These are phyloP conservation scores for Syngnathus floridae DNA, from an alignment of 2,113 vertebrate species.

Conservation along the genomic window DNA sequence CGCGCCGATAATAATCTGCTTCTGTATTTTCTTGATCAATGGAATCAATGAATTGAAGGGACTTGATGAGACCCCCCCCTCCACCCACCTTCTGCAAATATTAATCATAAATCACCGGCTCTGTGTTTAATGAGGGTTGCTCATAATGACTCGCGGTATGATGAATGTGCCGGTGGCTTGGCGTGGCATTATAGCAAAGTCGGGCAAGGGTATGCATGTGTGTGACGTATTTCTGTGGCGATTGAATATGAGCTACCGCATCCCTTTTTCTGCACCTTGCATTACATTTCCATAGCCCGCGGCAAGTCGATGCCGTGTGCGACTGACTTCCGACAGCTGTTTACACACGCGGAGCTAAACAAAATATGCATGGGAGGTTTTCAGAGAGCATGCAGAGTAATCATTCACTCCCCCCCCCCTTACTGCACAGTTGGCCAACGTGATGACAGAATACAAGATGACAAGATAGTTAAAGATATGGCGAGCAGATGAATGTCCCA, in stretches of 20 bases:
- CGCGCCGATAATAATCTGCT: slow-evolving; percentile 9
- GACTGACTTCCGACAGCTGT: slow-evolving; percentile 51
- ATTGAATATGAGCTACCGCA: slow-evolving; percentile 22
- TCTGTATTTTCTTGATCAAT: slow-evolving; percentile 25
- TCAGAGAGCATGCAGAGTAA: slow-evolving; percentile 4
- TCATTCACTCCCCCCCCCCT: slow-evolving; percentile 5
- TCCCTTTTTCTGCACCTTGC: slow-evolving; percentile 26
- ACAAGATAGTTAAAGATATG: slow-evolving; percentile 7
- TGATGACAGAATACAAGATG: slow-evolving; percentile 3
- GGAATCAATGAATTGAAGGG: slow-evolving; percentile 51
- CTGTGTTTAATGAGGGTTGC: slow-evolving; percentile 54
- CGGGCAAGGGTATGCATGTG: slow-evolving; percentile 13
- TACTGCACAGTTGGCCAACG: neutral
- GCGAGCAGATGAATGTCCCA: neutral
- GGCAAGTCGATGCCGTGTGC: slow-evolving; percentile 41
- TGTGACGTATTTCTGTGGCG: slow-evolving; percentile 26
- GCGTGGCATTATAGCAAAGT: slow-evolving; percentile 41
- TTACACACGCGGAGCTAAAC: slow-evolving; percentile 37
- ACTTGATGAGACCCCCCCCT: slow-evolving; percentile 47
- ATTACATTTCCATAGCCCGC: slow-evolving; percentile 57
- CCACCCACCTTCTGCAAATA: slow-evolving; percentile 35
- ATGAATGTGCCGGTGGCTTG: slow-evolving; percentile 51
- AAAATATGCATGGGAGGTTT: slow-evolving; percentile 13
- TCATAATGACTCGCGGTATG: slow-evolving; percentile 57
- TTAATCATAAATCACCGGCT: slow-evolving; percentile 57